Conservation (phyloP, 2,797 vertebrate species). For the Xiphophorus birchmanni region DNA sequence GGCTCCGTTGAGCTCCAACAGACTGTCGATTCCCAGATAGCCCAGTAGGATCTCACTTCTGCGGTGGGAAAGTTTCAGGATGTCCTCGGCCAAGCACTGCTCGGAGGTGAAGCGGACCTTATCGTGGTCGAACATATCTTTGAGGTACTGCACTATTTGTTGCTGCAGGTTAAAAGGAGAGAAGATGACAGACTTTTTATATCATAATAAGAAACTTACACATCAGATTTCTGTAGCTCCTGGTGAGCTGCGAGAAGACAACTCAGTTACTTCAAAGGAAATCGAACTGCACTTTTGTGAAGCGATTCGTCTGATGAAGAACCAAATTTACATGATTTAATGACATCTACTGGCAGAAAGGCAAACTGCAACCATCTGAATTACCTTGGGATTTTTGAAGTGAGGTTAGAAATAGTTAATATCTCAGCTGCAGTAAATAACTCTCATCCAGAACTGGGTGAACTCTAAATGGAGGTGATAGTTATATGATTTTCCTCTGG, state of each 20-base stretch:
- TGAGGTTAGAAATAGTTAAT: neutral
- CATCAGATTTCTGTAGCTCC: neutral
- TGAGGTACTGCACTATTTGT: constrained; percentile 96
- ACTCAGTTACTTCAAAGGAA: neutral
- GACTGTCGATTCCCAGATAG: constrained; percentile 85
- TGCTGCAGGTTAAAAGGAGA: constrained; percentile 79
- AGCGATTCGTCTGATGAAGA: neutral
- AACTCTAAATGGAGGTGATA: neutral
- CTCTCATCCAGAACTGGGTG: neutral
- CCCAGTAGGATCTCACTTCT: constrained; percentile 94
- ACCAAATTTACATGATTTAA: neutral
- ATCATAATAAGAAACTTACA: neutral
- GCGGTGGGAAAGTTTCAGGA: constrained; percentile 92
- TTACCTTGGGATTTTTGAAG: neutral
- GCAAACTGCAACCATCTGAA: neutral
- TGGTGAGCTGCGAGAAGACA: neutral
- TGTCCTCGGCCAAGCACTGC: constrained; percentile 89
- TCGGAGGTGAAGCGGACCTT: constrained; percentile 93
- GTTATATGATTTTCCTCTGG: neutral
- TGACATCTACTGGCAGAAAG: constrained; percentile 1
- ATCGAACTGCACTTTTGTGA: neutral
- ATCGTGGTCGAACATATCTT: constrained; percentile 98
- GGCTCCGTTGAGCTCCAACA: constrained; percentile 84
- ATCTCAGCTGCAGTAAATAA: neutral
- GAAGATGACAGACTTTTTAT: neutral